A percentile compares a stretch with the other conserved stretches of the same genome.
These are phyloP conservation scores for Nestor notabilis DNA, from an alignment of 2,113 vertebrate genomes.

Conservation along the genomic window DNA sequence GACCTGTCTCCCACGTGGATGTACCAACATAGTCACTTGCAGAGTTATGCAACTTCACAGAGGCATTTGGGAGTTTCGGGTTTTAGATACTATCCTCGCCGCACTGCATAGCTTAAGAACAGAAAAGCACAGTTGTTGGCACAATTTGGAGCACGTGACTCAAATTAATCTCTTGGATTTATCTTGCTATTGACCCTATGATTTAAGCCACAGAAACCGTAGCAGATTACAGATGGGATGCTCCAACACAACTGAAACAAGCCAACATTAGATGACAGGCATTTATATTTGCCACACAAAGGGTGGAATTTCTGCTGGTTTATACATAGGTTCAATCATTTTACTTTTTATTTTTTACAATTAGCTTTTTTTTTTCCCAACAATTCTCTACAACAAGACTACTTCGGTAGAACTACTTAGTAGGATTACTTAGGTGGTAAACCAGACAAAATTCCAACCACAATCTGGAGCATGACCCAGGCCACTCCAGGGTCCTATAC, in stretches of 20 bases:
- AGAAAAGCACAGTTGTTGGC: constrained; percentile 18
- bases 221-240: background rate
- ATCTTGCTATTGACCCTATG: background rate
- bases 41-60: background rate
- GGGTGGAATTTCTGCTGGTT: background rate
- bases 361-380: background rate
- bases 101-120: background rate
- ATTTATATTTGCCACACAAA: background rate
- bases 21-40: background rate
- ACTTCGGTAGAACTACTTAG: background rate
- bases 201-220: background rate
- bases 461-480: background rate
- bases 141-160: background rate
- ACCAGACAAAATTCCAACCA: background rate
- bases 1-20: accelerated
- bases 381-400: background rate
- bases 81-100: background rate
- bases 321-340: background rate
- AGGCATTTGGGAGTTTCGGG: background rate
- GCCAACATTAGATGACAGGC: background rate
- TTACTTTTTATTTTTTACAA: background rate
- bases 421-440: background rate
- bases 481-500: background rate
- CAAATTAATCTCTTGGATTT: constrained; percentile 22
- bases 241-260: background rate